Evolutionary conservation across 1,140 invertebrate species (phyloP).

Genomic region (Caenorhabditis latens): DNA sequence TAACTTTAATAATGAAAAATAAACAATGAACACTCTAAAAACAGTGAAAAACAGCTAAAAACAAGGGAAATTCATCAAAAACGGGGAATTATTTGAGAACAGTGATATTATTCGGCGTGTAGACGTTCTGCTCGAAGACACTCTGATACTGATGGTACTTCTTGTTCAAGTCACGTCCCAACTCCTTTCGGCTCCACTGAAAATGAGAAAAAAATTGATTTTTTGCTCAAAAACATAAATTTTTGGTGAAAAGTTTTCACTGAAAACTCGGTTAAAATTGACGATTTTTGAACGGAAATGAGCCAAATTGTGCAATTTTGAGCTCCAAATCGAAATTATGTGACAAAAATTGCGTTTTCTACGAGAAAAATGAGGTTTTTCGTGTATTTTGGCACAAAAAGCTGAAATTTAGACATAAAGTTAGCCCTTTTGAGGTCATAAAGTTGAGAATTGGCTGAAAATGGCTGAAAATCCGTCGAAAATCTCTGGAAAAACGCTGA

Average conservation of each 20-base stretch:
- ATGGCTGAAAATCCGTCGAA: too few species aligned
- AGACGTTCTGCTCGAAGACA: conserved; percentile 74
- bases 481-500: too few species aligned
- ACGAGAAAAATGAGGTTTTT: too few species aligned
- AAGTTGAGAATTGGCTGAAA: too few species aligned
- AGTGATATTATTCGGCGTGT: conserved; percentile 71
- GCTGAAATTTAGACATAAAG: too few species aligned
- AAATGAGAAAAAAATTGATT: conserved; percentile 31
- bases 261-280: neutral
- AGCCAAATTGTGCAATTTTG: too few species aligned
- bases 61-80: conserved; percentile 26
- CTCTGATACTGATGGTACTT: conserved; percentile 70
- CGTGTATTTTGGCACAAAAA: too few species aligned
- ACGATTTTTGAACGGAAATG: too few species aligned
- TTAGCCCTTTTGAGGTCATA: too few species aligned
- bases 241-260: neutral
- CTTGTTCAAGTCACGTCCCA: conserved; percentile 63
- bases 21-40: neutral
- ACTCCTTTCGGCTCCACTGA: conserved; percentile 64
- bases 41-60: neutral
- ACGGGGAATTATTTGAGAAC: conserved; percentile 21
- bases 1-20: neutral
- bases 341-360: too few species aligned
- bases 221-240: neutral
- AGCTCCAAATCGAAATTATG: too few species aligned